Evolutionary conservation across 2,113 vertebrate genomes (phyloP).

Genomic region (Scatophagus argus): DNA sequence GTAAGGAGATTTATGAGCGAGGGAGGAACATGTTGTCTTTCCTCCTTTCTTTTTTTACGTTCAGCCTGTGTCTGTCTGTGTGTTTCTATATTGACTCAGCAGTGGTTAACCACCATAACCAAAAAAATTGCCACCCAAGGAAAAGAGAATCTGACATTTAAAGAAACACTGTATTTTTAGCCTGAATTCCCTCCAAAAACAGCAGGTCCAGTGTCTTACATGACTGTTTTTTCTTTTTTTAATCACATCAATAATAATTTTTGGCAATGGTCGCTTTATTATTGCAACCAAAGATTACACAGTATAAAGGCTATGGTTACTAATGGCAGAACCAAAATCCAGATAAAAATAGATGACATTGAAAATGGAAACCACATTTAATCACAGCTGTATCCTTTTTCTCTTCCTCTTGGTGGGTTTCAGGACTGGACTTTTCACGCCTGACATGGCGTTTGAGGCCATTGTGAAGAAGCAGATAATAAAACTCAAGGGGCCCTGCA

Average conservation of each 20-base stretch:
- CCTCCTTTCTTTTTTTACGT: slow-evolving; percentile 12
- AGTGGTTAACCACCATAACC: slow-evolving; percentile 40
- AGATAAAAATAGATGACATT: background rate
- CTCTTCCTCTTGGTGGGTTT: slow-evolving; percentile 20
- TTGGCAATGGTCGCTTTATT: background rate
- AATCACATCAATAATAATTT: background rate
- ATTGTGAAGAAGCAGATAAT: slow-evolving; percentile 98
- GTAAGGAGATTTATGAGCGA: slow-evolving; percentile 26
- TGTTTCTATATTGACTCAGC: slow-evolving; percentile 51
- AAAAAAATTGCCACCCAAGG: slow-evolving; percentile 46
- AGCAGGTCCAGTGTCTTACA: background rate
- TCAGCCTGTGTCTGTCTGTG: slow-evolving; percentile 8
- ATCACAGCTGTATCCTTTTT: background rate
- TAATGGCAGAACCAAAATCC: background rate
- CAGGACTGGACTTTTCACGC: slow-evolving; percentile 97
- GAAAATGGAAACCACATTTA: background rate
- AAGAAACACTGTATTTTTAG: slow-evolving; percentile 37
- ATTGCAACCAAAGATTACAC: background rate
- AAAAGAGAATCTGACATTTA: slow-evolving; percentile 48
- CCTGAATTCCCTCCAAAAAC: slow-evolving; percentile 25
- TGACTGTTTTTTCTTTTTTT: slow-evolving; percentile 3
- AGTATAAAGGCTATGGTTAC: background rate
- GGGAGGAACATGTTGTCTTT: slow-evolving; percentile 30
- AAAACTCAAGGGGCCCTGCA: slow-evolving; percentile 95
- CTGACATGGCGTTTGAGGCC: slow-evolving; percentile 97